Conservation (phyloP, 2,797 vertebrate genomes). For the Pitangus sulphuratus region DNA sequence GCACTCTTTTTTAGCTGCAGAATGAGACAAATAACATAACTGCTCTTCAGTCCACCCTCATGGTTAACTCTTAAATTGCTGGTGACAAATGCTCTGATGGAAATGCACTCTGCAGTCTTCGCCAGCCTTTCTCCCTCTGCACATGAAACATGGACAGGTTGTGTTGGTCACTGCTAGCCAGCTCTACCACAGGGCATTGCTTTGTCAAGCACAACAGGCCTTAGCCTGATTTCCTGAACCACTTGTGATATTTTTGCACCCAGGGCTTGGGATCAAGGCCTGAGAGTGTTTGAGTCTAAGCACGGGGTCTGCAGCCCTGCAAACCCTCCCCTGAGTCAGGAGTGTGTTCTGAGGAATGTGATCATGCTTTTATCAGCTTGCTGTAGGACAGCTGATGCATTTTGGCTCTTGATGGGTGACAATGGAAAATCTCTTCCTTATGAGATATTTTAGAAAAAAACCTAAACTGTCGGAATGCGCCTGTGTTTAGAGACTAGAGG, state of each 20-base stretch:
- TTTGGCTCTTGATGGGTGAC: neutral
- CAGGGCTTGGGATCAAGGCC: neutral
- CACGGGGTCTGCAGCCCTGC: neutral
- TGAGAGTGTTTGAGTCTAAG: neutral
- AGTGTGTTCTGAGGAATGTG: neutral
- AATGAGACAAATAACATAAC: neutral
- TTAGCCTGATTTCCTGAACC: neutral
- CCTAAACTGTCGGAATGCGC: neutral
- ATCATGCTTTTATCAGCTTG: neutral
- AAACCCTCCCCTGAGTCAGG: neutral
- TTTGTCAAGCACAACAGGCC: neutral
- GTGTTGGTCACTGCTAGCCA: neutral
- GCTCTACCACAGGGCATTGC: neutral
- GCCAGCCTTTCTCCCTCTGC: neutral
- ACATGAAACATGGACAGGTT: neutral
- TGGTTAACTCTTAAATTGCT: constrained; percentile 3
- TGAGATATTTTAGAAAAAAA: neutral
- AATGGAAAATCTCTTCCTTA: neutral
- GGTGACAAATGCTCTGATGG: neutral
- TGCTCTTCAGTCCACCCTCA: neutral
- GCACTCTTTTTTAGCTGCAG: neutral
- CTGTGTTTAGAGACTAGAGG: neutral
- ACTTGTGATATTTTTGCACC: neutral
- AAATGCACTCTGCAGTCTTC: neutral
- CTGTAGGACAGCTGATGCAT: neutral